Percentiles rank a stretch among this genome's conserved stretches.
These are phyloP conservation scores for Drosophila subsilvestris DNA, from an alignment of 2,888 invertebrate species.

Conservation along the genomic window DNA sequence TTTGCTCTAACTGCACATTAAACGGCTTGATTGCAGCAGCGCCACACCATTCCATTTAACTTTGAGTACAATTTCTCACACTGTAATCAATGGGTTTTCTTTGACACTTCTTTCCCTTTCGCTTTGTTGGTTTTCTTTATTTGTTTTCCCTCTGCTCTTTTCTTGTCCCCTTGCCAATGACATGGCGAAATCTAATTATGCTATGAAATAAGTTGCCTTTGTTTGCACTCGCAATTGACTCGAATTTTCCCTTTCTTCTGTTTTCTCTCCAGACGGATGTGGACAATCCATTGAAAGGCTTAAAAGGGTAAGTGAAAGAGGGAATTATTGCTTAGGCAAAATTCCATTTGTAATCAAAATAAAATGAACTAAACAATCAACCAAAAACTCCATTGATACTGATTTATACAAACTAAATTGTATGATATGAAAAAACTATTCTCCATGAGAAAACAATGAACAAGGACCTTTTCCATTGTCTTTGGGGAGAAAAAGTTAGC, in stretches of 20 bases:
- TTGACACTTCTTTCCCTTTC: not conserved
- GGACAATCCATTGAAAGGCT: not conserved
- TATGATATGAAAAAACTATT: not conserved
- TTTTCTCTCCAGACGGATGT: not conserved
- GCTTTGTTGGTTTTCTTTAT: conserved; percentile 10
- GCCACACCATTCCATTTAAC: conserved; percentile 32
- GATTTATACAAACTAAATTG: not conserved
- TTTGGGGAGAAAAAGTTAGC: conserved; percentile 12
- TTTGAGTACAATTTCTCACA: conserved; percentile 22
- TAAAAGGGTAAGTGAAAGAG: not conserved
- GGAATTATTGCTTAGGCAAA: too few relatives aligned
- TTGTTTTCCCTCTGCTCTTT: conserved; percentile 30
- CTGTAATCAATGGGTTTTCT: conserved; percentile 24
- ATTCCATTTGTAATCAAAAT: too few relatives aligned
- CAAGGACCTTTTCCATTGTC: not conserved
- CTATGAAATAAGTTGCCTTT: conserved; percentile 45
- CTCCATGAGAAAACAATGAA: not conserved
- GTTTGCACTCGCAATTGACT: conserved; percentile 51
- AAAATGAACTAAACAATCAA: too few relatives aligned
- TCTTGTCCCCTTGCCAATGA: conserved; percentile 40
- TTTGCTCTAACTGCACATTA: conserved; percentile 70
- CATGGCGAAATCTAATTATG: conserved; percentile 59
- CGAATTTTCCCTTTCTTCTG: conserved; percentile 25
- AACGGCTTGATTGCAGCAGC: conserved; percentile 59
- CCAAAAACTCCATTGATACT: not conserved